phyloP scores from a whole-genome alignment of 2,113 vertebrate species.

The Neotoma lepida region DNA sequence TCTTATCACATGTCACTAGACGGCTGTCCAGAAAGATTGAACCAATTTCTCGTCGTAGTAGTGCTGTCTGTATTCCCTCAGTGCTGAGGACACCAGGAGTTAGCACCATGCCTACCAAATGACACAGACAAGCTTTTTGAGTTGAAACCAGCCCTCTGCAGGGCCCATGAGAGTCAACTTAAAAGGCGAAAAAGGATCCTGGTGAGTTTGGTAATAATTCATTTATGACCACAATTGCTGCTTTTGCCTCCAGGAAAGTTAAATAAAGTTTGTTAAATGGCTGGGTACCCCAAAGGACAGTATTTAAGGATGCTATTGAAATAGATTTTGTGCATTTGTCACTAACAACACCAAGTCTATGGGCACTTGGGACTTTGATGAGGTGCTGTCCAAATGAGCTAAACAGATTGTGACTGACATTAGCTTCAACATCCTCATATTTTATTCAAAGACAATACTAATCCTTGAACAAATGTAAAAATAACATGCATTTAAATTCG shows the following conservation, averaged over 20 bases:
- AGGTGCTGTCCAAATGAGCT: conserved; percentile 42
- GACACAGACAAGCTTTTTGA: conserved; percentile 31
- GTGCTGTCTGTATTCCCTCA: not conserved
- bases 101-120: conserved; percentile 58
- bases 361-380: conserved; percentile 5
- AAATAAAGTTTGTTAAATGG: conserved; percentile 26
- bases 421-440: conserved; percentile 12
- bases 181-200: not conserved
- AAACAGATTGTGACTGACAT: not conserved
- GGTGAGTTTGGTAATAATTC: conserved; percentile 42
- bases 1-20: conserved; percentile 72
- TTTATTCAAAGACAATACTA: conserved; percentile 31
- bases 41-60: conserved; percentile 55
- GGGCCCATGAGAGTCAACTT: conserved; percentile 20
- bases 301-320: conserved; percentile 6
- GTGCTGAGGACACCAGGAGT: not conserved
- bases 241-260: not conserved
- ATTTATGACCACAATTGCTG: not conserved
- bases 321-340: not conserved
- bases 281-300: not conserved
- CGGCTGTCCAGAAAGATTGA: conserved; percentile 74
- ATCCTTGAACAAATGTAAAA: conserved; percentile 42
- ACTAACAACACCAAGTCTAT: not conserved
- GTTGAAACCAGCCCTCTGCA: conserved; percentile 25
- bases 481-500: conserved; percentile 38